Conservation (phyloP, 2,888 invertebrate genomes). For the Abrostola triplasia region DNA sequence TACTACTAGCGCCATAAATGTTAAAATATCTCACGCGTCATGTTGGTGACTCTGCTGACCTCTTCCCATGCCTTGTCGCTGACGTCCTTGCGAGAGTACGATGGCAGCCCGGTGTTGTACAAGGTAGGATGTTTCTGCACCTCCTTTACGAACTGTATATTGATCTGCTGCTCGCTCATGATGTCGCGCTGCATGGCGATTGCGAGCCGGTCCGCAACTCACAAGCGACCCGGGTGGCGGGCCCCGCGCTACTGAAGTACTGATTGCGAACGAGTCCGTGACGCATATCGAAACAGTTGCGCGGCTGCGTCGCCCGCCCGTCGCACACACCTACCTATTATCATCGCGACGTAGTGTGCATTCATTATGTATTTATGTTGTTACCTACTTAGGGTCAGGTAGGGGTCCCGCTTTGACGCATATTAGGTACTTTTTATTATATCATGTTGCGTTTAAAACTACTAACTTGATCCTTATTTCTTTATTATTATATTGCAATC, state of each 20-base stretch:
- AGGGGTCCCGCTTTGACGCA: not conserved
- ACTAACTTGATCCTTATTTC: too few relatives aligned
- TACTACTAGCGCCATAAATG: constrained; percentile 23
- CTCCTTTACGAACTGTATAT: constrained; percentile 54
- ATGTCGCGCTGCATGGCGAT: constrained; percentile 42
- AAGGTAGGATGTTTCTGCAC: constrained; percentile 53
- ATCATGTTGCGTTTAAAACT: too few relatives aligned
- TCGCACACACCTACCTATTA: constrained; percentile 15
- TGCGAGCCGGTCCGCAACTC: constrained; percentile 36
- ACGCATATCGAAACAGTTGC: constrained; percentile 50
- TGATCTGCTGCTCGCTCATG: constrained; percentile 51
- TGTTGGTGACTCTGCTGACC: constrained; percentile 51
- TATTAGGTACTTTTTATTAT: too few relatives aligned
- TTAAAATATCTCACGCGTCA: constrained; percentile 55
- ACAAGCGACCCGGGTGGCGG: constrained; percentile 37
- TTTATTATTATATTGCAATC: too few relatives aligned
- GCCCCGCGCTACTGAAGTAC: constrained; percentile 50
- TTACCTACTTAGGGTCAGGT: not conserved
- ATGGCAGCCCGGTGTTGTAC: constrained; percentile 53
- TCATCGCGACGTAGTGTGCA: constrained; percentile 22
- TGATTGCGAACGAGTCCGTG: constrained; percentile 50
- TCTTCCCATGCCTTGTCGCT: constrained; percentile 61
- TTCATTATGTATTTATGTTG: too few relatives aligned
- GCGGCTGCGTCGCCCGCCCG: constrained; percentile 24
- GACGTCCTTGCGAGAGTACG: constrained; percentile 58